Conservation (phyloP, 1,140 invertebrate genomes). For the Zaprionus nigranus region DNA sequence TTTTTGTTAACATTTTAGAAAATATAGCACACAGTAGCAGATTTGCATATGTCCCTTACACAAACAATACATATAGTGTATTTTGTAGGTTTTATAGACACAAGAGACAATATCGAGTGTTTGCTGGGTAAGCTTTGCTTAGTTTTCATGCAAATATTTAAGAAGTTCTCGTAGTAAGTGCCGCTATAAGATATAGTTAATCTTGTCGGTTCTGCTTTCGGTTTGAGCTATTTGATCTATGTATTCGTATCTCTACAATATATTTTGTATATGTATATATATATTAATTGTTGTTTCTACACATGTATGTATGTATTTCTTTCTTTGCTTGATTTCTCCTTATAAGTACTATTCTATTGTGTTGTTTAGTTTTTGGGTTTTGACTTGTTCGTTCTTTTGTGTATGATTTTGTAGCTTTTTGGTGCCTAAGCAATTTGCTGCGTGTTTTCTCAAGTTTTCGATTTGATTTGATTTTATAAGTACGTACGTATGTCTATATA, state of each 20-base stretch:
- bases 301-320: constrained; percentile 41
- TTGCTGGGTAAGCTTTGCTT: constrained; percentile 46
- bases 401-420: constrained; percentile 74
- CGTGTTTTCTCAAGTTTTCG: constrained; percentile 64
- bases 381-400: constrained; percentile 54
- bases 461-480: constrained; percentile 43
- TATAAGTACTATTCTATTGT: constrained; percentile 44
- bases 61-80: not conserved
- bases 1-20: constrained; percentile 28
- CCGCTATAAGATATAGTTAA: constrained; percentile 16
- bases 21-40: constrained; percentile 31
- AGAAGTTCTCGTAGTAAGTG: constrained; percentile 25
- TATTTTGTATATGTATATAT: constrained; percentile 41
- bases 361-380: constrained; percentile 47
- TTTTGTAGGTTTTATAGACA: not conserved
- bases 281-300: constrained; percentile 53
- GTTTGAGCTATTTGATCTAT: constrained; percentile 39
- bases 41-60: not conserved
- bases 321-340: constrained; percentile 10
- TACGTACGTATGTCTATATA: constrained; percentile 36
- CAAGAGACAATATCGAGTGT: constrained; percentile 1
- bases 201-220: constrained; percentile 33
- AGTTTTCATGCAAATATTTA: constrained; percentile 32
- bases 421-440: constrained; percentile 80
- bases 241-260: constrained; percentile 36